Conservation (phyloP, 2,113 vertebrate species). For the Equus quagga region DNA sequence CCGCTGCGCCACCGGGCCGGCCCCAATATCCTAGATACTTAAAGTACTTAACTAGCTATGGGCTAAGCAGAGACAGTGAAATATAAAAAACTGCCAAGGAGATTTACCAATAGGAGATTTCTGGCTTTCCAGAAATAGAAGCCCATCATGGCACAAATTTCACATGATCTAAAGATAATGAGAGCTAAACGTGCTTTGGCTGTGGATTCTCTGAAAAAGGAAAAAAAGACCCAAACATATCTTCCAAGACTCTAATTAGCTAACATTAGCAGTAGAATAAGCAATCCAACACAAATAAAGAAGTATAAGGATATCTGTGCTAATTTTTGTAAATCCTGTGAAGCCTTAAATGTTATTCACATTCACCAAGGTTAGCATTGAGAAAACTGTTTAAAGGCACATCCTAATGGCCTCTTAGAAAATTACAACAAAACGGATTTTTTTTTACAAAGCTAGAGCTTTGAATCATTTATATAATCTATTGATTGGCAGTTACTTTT, state of each 20-base stretch:
- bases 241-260: background rate
- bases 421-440: slow-evolving; percentile 55
- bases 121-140: slow-evolving; percentile 21
- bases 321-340: slow-evolving; percentile 23
- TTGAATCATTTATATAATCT: slow-evolving; percentile 66
- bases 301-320: background rate
- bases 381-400: slow-evolving; percentile 57
- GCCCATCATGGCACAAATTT: background rate
- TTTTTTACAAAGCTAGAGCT: slow-evolving; percentile 29
- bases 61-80: background rate
- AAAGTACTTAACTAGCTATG: background rate
- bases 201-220: slow-evolving; percentile 2
- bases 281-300: background rate
- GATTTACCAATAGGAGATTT: slow-evolving; percentile 34
- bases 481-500: slow-evolving; percentile 60
- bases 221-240: slow-evolving; percentile 7
- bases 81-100: slow-evolving; percentile 30
- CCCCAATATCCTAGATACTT: background rate
- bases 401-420: slow-evolving; percentile 63
- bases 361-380: background rate
- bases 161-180: background rate
- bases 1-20: too few relatives aligned
- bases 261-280: background rate
- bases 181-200: background rate
- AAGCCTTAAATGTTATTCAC: slow-evolving; percentile 34